Percentiles rank a stretch among this genome's conserved stretches.
Evolutionary conservation across 1,140 invertebrate species (phyloP).

Genomic region (Saccostrea echinata): DNA sequence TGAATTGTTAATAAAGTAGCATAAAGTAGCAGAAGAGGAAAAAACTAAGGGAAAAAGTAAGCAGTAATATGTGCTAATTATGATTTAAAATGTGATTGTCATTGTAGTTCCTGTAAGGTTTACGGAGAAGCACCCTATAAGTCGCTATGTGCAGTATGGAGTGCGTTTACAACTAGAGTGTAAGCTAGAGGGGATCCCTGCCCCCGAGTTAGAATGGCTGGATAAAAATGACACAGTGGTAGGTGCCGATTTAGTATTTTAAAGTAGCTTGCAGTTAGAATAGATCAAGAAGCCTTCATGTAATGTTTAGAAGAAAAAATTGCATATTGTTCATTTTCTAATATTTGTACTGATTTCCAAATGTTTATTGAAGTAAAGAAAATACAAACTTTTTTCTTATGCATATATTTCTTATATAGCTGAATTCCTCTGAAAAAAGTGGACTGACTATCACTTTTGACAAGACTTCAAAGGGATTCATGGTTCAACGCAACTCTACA

Average conservation of each 20-base stretch:
- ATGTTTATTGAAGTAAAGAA: too few relatives aligned
- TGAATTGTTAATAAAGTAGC: too few relatives aligned
- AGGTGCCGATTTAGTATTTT: not conserved
- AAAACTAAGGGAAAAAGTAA: too few relatives aligned
- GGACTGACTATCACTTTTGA: not conserved
- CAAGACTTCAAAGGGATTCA: not conserved
- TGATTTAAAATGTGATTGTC: not conserved
- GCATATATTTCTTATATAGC: not conserved
- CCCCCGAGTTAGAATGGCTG: constrained; percentile 2
- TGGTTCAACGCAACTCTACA: not conserved
- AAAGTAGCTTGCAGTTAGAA: not conserved
- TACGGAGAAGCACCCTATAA: constrained; percentile 8
- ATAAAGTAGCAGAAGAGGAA: too few relatives aligned
- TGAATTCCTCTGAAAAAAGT: not conserved
- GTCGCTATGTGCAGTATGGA: not conserved
- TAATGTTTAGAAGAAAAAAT: too few relatives aligned
- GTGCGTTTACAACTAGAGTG: constrained; percentile 10
- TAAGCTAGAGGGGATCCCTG: not conserved
- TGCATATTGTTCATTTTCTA: too few relatives aligned
- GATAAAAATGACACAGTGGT: constrained; percentile 10
- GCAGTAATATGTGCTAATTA: too few relatives aligned
- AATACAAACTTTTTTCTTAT: too few relatives aligned
- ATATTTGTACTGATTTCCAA: too few relatives aligned
- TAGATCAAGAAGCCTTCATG: too few relatives aligned
- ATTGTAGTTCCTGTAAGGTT: constrained; percentile 15